These are phyloP conservation scores for Parnassius mnemosyne DNA, from an alignment of 2,888 invertebrate species.

Conservation along the genomic window DNA sequence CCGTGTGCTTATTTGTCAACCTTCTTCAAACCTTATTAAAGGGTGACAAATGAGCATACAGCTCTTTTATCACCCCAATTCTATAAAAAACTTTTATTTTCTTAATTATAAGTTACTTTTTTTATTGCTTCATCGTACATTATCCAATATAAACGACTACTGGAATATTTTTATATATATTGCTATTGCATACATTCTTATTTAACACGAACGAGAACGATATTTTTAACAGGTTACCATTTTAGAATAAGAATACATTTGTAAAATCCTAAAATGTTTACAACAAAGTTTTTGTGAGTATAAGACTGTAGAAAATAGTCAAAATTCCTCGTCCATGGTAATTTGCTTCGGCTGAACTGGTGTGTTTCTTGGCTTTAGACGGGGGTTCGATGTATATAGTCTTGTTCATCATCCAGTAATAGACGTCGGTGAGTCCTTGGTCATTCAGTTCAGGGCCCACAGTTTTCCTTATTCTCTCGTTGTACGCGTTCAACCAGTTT, in stretches of 20 bases:
- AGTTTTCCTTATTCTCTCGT: conserved; percentile 84
- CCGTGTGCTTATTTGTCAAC: too few relatives aligned
- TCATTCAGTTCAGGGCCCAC: conserved; percentile 88
- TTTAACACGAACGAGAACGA: too few relatives aligned
- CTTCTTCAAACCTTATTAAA: too few relatives aligned
- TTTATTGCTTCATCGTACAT: too few relatives aligned
- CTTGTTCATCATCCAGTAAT: conserved; percentile 92
- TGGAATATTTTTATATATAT: too few relatives aligned
- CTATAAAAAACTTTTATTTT: too few relatives aligned
- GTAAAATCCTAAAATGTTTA: background rate
- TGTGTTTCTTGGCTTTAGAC: conserved; percentile 45
- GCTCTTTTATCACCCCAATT: too few relatives aligned
- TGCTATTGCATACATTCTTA: too few relatives aligned
- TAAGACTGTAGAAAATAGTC: conserved; percentile 2
- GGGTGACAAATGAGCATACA: too few relatives aligned
- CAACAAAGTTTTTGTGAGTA: conserved; percentile 4
- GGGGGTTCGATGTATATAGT: conserved; percentile 82
- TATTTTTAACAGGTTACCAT: too few relatives aligned
- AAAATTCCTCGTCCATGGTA: conserved; percentile 1
- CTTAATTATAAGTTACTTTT: too few relatives aligned
- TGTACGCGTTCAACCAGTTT: conserved; percentile 90
- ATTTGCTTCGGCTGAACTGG: conserved; percentile 27
- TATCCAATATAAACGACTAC: too few relatives aligned
- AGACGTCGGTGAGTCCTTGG: conserved; percentile 85
- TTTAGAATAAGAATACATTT: background rate